These are phyloP conservation scores for Eupithecia abbreviata DNA, from an alignment of 2,888 invertebrate species.

Conservation along the genomic window DNA sequence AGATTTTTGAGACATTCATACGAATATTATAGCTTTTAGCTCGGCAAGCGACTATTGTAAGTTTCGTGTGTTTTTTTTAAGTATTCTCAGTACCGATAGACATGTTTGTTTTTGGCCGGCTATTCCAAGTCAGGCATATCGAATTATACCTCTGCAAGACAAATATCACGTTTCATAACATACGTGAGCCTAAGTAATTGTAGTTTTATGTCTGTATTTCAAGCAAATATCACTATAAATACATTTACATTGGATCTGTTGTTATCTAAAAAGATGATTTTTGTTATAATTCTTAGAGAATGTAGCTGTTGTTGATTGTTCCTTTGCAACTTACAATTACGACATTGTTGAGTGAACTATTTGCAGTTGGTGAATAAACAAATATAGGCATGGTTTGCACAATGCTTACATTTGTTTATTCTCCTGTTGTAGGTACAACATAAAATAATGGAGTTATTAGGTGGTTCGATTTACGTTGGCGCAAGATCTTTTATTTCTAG, in stretches of 20 bases:
- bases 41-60: neutral
- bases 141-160: neutral
- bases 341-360: slow-evolving; percentile 5
- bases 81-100: neutral
- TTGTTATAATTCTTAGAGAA: slow-evolving; percentile 20
- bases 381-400: neutral
- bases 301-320: slow-evolving; percentile 14
- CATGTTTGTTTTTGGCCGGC: neutral
- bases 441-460: neutral
- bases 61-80: neutral
- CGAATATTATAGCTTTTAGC: neutral
- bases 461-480: neutral
- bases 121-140: slow-evolving; percentile 1
- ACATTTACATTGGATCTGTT: slow-evolving; percentile 52
- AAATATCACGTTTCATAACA: neutral
- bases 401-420: slow-evolving; percentile 19
- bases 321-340: slow-evolving; percentile 18
- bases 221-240: slow-evolving; percentile 56
- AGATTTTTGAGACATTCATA: neutral
- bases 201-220: slow-evolving; percentile 67
- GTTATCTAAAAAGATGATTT: slow-evolving; percentile 26
- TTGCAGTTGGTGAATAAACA: no score
- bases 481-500: neutral
- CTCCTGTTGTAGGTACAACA: neutral
- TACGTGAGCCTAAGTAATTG: slow-evolving; percentile 43